Conservation (phyloP, 2,888 invertebrate genomes). For the Lacanobia oleracea region DNA sequence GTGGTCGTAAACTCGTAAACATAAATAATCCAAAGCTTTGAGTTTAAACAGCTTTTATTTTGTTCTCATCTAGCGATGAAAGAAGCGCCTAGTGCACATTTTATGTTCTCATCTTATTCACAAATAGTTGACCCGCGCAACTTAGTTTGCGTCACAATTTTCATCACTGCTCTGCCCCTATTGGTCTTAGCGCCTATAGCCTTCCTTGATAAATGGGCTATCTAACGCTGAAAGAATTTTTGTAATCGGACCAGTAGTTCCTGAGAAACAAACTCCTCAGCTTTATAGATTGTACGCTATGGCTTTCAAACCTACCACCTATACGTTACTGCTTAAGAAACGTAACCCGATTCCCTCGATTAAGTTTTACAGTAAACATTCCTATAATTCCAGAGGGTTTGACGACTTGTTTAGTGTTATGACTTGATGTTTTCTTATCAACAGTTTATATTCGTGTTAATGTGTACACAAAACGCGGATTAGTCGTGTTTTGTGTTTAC, state of each 20-base stretch:
- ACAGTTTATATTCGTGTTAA: too few relatives aligned
- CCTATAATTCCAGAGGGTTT: not conserved
- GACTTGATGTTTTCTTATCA: not conserved
- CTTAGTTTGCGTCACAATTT: too few relatives aligned
- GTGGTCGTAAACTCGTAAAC: slow-evolving; percentile 24
- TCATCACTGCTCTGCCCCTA: too few relatives aligned
- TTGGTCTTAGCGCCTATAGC: too few relatives aligned
- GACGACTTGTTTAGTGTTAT: slow-evolving; percentile 3
- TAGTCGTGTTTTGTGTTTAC: not conserved
- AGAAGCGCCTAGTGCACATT: slow-evolving; percentile 28
- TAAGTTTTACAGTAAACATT: slow-evolving; percentile 9
- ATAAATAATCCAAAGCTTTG: slow-evolving; percentile 48
- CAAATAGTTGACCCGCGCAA: too few relatives aligned
- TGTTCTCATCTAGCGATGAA: slow-evolving; percentile 43
- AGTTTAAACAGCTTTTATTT: slow-evolving; percentile 46
- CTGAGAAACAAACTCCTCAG: too few relatives aligned
- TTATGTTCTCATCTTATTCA: slow-evolving; percentile 41
- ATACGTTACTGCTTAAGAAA: slow-evolving; percentile 20
- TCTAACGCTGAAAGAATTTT: too few relatives aligned
- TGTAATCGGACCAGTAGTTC: too few relatives aligned
- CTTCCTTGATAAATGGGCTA: too few relatives aligned
- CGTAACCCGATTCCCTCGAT: slow-evolving; percentile 30
- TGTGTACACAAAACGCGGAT: too few relatives aligned
- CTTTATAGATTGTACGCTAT: slow-evolving; percentile 21
- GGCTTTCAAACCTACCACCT: slow-evolving; percentile 4